Conservation (phyloP, 2,888 invertebrate genomes). For the Marasmarcha lunaedactyla region DNA sequence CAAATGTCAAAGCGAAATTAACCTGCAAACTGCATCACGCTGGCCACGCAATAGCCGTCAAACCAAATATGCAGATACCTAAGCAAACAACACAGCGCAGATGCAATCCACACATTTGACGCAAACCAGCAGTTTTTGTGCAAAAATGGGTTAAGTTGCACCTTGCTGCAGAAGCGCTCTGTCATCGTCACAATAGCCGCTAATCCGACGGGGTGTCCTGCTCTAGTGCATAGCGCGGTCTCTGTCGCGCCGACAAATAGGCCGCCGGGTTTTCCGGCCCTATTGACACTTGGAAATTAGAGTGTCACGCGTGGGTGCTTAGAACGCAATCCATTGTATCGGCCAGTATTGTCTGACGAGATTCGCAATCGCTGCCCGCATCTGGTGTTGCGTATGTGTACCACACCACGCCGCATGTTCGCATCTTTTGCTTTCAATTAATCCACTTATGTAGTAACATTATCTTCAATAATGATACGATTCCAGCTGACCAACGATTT, state of each 20-base stretch:
- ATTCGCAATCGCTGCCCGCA: conserved; percentile 26
- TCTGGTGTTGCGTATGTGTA: conserved; percentile 28
- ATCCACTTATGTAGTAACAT: conserved; percentile 11
- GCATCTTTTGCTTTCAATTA: conserved; percentile 10
- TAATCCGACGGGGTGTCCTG: conserved; percentile 38
- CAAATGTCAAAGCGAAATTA: conserved; percentile 30
- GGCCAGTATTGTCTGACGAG: conserved; percentile 28
- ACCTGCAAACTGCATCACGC: conserved; percentile 41
- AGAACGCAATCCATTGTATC: conserved; percentile 47
- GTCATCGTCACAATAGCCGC: conserved; percentile 45
- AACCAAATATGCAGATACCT: conserved; percentile 41
- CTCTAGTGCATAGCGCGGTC: conserved; percentile 26
- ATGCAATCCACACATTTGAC: conserved; percentile 50
- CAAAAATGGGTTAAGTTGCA: conserved; percentile 61
- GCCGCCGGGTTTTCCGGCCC: conserved; percentile 41
- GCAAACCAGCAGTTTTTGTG: conserved; percentile 36
- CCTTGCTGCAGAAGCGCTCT: conserved; percentile 47
- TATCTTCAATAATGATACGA: no score
- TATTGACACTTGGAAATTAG: conserved; percentile 57
- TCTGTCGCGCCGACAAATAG: conserved; percentile 32
- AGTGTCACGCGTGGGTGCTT: conserved; percentile 62
- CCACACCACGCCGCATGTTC: neutral
- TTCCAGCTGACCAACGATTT: no score
- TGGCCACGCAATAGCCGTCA: conserved; percentile 23
- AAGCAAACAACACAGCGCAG: conserved; percentile 55